Evolutionary conservation across 2,888 invertebrate genomes (phyloP).

Genomic region (Lutraria lutraria): DNA sequence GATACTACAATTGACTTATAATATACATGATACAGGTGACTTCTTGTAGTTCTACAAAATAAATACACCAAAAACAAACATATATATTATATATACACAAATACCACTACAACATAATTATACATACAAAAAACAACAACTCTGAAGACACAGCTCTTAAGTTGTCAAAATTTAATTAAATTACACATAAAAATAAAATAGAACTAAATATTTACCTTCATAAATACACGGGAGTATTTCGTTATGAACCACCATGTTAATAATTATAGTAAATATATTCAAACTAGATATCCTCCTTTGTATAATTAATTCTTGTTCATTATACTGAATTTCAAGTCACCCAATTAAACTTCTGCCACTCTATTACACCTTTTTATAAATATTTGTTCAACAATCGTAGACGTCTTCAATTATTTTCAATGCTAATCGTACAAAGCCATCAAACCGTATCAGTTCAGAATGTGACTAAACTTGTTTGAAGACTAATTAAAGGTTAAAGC

Average conservation of each 20-base stretch:
- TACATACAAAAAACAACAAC: background rate
- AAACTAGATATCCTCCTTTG: background rate
- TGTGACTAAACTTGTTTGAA: conserved; percentile 36
- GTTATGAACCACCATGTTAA: conserved; percentile 29
- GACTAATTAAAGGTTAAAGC: conserved; percentile 30
- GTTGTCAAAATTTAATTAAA: background rate
- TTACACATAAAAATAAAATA: background rate
- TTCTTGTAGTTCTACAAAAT: too few species aligned
- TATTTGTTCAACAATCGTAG: conserved; percentile 25
- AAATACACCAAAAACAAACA: too few species aligned
- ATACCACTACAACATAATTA: background rate
- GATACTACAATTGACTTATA: too few species aligned
- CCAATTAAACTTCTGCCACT: background rate
- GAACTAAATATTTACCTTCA: conserved; percentile 39
- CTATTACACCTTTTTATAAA: conserved; percentile 14
- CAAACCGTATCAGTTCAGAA: conserved; percentile 26
- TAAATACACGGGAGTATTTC: conserved; percentile 32
- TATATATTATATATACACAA: too few species aligned
- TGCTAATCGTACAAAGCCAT: conserved; percentile 28
- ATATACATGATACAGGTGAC: too few species aligned
- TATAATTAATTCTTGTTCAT: conserved; percentile 7
- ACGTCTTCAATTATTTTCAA: conserved; percentile 27
- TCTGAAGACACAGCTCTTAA: background rate
- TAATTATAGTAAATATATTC: conserved; percentile 19
- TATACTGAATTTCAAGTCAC: background rate